Percentiles rank a stretch among this genome's conserved stretches.
phyloP scores from a whole-genome alignment of 2,888 invertebrate genomes.

The Epistrophella euchroma region DNA sequence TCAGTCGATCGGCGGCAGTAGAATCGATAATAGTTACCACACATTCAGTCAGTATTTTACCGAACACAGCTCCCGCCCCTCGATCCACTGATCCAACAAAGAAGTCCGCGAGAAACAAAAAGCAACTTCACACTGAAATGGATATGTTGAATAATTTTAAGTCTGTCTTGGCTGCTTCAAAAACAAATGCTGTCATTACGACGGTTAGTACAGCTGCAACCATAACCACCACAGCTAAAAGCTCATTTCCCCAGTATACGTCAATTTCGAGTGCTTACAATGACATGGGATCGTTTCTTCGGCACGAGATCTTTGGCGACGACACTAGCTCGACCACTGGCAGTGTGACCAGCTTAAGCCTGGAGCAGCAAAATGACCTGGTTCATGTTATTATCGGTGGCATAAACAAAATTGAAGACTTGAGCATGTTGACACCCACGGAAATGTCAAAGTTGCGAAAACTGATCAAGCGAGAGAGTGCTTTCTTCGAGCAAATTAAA shows the following conservation, averaged over 20 bases:
- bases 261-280: constrained; percentile 43
- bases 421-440: constrained; percentile 77
- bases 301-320: constrained; percentile 30
- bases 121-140: constrained; percentile 83
- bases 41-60: constrained; percentile 43
- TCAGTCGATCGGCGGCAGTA: constrained; percentile 40
- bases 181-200: constrained; percentile 55
- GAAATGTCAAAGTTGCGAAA: constrained; percentile 80
- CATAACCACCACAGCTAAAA: constrained; percentile 47
- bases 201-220: constrained; percentile 47
- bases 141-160: constrained; percentile 83
- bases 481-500: constrained; percentile 82
- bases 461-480: constrained; percentile 79
- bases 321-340: constrained; percentile 5
- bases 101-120: constrained; percentile 79
- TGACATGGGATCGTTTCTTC: constrained; percentile 51
- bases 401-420: constrained; percentile 81
- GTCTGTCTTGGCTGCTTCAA: constrained; percentile 78
- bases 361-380: constrained; percentile 64
- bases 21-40: constrained; percentile 46
- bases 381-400: constrained; percentile 78
- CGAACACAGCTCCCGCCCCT: constrained; percentile 2
- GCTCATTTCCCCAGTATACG: constrained; percentile 19
- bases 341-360: background rate
- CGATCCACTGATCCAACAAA: constrained; percentile 67